Base-by-base conservation (phyloP, 2,113 vertebrate species). In the Tringa solitaria region DNA sequence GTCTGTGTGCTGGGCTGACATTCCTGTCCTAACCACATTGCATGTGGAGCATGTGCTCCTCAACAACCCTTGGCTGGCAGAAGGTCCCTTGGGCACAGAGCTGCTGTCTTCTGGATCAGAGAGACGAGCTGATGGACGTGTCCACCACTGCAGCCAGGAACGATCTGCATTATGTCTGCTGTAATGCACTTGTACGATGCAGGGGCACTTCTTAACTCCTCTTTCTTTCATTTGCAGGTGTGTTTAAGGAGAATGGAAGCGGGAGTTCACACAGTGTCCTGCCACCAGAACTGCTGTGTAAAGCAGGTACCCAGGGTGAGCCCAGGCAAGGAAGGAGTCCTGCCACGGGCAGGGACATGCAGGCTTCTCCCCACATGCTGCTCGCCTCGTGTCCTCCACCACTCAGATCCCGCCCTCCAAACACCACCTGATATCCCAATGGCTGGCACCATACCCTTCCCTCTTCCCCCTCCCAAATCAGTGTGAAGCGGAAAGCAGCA, bases 161-260 rank as follows among this genome's bases (percentile, higher is more conserved):
- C 1, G 3, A 28, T 39, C 33, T 14, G 14, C 0, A 0, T 15
- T 16, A 10, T 5, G 12, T 30, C 53, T 57, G 33, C 35, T 22
- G 45, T 10, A 48, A 46, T 4, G 37, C 13, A 33, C 4, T 2
- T n/a, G 37, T 15, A 35, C 39, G 28, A 6, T 1, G 11, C 46
- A 41, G 41, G 30, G 57, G 60, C 13, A 11, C 20, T 41, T 68
- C 68, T 53, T 64, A 51, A 20, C 24, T 4, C 8, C 20, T 64
- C 39, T 75, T 41, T 45, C 39, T 59, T 68, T 59, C 22, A 14
- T 11, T 3, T 3, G 6, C 0, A 21, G 41, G 5, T 57, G 18
- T 28, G 37, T 59, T 64, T 14, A 48, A 45, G 59, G 63, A 68
- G 19, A 33, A n/a, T 0, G 12, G 10, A 20, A 91, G 33, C 51